phyloP scores from a whole-genome alignment of 2,888 invertebrate genomes.

The Thumatha senex region DNA sequence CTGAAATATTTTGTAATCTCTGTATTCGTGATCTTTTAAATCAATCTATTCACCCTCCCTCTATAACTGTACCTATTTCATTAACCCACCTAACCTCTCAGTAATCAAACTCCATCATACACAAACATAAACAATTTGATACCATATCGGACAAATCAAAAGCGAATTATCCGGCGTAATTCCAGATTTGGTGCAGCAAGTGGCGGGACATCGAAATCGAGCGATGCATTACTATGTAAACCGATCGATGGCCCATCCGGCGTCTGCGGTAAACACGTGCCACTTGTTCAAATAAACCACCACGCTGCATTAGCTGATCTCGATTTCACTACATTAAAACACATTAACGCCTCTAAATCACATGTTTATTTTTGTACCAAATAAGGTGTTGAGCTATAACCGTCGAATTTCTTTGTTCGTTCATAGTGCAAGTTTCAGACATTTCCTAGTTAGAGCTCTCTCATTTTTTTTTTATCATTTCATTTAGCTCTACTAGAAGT shows the following conservation, averaged over 20 bases:
- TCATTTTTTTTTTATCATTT: too few species aligned
- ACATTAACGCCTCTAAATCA: slow-evolving; percentile 77
- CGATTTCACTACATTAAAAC: slow-evolving; percentile 82
- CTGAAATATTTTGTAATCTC: too few species aligned
- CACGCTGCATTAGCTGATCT: slow-evolving; percentile 78
- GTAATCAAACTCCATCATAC: slow-evolving; percentile 3
- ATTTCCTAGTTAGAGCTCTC: too few species aligned
- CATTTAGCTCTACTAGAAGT: too few species aligned
- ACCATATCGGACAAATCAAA: slow-evolving; percentile 25
- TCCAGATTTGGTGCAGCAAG: slow-evolving; percentile 48
- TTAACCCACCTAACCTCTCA: not conserved
- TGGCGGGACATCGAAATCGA: slow-evolving; percentile 63
- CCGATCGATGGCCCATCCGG: slow-evolving; percentile 81
- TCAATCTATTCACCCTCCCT: too few species aligned
- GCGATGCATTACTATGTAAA: slow-evolving; percentile 78
- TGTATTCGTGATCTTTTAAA: too few species aligned
- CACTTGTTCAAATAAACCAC: slow-evolving; percentile 82
- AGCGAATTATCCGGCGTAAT: slow-evolving; percentile 29
- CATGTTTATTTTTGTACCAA: slow-evolving; percentile 69
- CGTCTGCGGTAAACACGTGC: slow-evolving; percentile 77
- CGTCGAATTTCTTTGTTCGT: slow-evolving; percentile 24
- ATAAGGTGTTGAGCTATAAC: slow-evolving; percentile 50
- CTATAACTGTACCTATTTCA: too few species aligned
- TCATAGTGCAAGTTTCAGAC: not conserved
- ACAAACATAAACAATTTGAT: slow-evolving; percentile 6